Evolutionary conservation across 1,140 invertebrate species (phyloP), one percentile per base, ranked within the genome.

Genomic region (Drosophila setifemur): DNA sequence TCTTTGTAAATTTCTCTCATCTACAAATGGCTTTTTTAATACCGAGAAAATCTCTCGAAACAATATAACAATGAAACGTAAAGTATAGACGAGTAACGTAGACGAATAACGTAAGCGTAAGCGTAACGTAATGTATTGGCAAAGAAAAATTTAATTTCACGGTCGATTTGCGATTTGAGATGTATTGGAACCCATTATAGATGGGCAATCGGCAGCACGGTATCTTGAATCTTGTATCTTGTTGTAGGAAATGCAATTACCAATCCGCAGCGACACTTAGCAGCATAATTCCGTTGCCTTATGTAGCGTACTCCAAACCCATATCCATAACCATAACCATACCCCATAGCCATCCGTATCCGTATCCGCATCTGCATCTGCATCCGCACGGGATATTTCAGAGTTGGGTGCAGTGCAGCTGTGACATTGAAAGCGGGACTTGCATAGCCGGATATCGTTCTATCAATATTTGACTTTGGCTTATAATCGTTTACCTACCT

Each of bases 161-260:
- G 81, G 76, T 86, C 82, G 81, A 86, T 47, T 86, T 86, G 68
- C 82, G 63, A 74, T 68, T 58, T 42, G 57, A 73, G 31, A 60
- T 54, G 40, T 61, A 40, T 61, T 31, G 40, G 68, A 35, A 39
- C 31, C 52, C 40, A 48, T 55, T 64, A 48, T 71, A 66, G 47
- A 50, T 81, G 37, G 61, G 42, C 31, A 35, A 25, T 44, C 61
- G 43, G 31, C 43, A 60, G 75, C 75, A 79, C 57, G 39, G 74
- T 73, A 73, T 73, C 42, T 74, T 54, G 58, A 49, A 44, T 45
- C 55, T 61, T 29, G 63, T 70, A 75, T 74, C 47, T 66, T 73
- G 73, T 70, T 50, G 47, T 73, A 63, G 78, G 67, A 79, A 87
- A 86, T 86, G 81, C 81, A 85, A 79, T 86, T 75, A 69, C 67